phyloP scores from a whole-genome alignment of 2,888 invertebrate genomes.

The Pinctada fucata region DNA sequence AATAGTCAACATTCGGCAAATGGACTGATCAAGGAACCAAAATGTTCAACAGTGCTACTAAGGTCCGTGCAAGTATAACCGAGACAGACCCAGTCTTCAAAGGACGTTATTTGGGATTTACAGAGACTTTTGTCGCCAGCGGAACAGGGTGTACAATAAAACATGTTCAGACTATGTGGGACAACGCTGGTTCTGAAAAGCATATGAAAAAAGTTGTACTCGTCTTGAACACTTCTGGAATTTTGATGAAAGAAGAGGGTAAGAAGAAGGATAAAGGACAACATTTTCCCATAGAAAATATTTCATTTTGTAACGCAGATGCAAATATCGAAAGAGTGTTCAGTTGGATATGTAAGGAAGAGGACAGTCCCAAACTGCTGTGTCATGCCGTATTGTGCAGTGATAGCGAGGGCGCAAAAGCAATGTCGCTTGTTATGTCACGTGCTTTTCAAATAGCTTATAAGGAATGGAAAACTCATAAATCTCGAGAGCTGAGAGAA shows the following conservation, averaged over 20 bases:
- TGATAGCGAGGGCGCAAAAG: conserved; percentile 61
- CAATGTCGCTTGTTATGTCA: conserved; percentile 65
- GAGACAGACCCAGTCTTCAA: conserved; percentile 67
- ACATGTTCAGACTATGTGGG: conserved; percentile 69
- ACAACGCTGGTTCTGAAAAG: conserved; percentile 63
- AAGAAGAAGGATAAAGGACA: conserved; percentile 50
- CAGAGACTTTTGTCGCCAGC: conserved; percentile 62
- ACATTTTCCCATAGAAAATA: conserved; percentile 64
- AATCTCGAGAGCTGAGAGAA: conserved; percentile 40
- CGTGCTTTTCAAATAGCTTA: conserved; percentile 71
- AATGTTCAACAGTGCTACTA: conserved; percentile 63
- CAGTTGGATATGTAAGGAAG: conserved; percentile 64
- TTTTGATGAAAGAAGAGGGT: conserved; percentile 55
- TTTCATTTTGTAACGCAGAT: conserved; percentile 70
- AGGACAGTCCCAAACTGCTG: conserved; percentile 44
- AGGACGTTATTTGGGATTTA: conserved; percentile 64
- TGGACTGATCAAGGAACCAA: too few relatives aligned
- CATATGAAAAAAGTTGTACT: conserved; percentile 56
- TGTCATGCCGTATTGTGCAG: conserved; percentile 69
- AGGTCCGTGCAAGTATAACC: conserved; percentile 66
- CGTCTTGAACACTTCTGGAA: conserved; percentile 56
- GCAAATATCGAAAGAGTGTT: conserved; percentile 62
- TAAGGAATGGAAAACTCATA: conserved; percentile 67
- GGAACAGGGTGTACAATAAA: conserved; percentile 66
- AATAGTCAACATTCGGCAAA: too few relatives aligned